Base-by-base conservation (phyloP, 2,113 vertebrate species). In the Motacilla alba region DNA sequence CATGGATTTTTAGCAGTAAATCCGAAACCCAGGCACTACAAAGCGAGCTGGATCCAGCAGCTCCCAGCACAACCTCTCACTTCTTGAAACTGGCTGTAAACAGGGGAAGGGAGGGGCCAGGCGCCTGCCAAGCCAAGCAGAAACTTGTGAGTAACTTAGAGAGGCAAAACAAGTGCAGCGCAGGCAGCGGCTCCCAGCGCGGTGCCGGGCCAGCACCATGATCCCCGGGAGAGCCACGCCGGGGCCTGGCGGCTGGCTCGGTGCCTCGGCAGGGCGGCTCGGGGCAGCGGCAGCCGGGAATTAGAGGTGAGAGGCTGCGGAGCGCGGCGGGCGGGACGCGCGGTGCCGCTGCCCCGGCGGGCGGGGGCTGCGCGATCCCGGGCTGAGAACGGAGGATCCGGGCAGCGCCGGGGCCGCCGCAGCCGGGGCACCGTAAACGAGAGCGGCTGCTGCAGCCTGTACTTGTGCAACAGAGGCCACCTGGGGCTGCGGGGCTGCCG, bases 71-170 rank as follows among this genome's bases (percentile, higher is more conserved):
- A 49, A 88, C 84, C 95, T 95, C 90, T 78, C 73, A 5, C 79
- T 94, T 89, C 94, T 94, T n/a, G 63, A 76, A 96, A 79, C 87
- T 26, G 87, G 93, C 96, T 90, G 97, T 97, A 95, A 98, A 96
- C 97, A 98, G 93, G 81, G 93, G 33, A 76, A 95, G 97, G 98
- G 97, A 97, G 98, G 97, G 95, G 95, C 91, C 47, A 16, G 52
- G 35, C 11, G 82, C 83, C 83, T 94, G 97, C 95, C 97, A 97
- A 95, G 96, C 91, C 88, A 78, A 96, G 97, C 97, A 96, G 97
- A 92, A 93, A 93, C 93, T 85, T 67, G 96, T 70, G 96, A 97
- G 97, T 89, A 95, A 96, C 70, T 97, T 56, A n/a, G 4, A 39
- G 93, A 82, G 90, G 95, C 94, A 94, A 96, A 97, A 97, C 97